phyloP scores from a whole-genome alignment of 2,888 invertebrate genomes.

The Helleia helle region DNA sequence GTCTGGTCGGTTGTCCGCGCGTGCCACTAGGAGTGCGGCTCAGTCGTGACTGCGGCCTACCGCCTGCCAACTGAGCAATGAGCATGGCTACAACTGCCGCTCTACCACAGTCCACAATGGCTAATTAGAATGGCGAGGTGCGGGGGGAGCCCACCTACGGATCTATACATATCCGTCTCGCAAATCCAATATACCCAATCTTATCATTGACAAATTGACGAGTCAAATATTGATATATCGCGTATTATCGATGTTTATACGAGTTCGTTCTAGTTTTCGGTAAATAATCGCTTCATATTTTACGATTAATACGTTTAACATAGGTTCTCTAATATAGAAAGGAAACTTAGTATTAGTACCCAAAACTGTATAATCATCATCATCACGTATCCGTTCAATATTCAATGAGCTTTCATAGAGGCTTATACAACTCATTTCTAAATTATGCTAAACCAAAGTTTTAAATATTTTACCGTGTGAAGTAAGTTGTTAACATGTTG shows the following conservation, averaged over 20 bases:
- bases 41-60: slow-evolving; percentile 56
- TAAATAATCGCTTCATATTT: no score
- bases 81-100: no score
- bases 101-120: slow-evolving; percentile 63
- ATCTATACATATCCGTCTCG: slow-evolving; percentile 67
- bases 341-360: no score
- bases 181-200: slow-evolving; percentile 39
- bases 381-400: no score
- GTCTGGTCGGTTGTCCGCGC: slow-evolving; percentile 26
- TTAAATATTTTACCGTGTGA: no score
- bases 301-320: no score
- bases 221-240: slow-evolving; percentile 22
- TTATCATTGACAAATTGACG: slow-evolving; percentile 36
- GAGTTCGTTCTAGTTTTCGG: neutral
- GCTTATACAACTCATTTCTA: no score
- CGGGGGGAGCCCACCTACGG: slow-evolving; percentile 60
- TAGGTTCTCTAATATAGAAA: no score
- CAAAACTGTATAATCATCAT: no score
- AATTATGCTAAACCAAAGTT: no score
- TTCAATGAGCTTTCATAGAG: no score
- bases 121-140: slow-evolving; percentile 70
- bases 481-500: no score
- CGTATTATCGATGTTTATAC: neutral
- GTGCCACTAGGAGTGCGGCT: slow-evolving; percentile 41
- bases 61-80: slow-evolving; percentile 58